Evolutionary conservation across 2,888 invertebrate species (phyloP).

Genomic region (Acronicta aceris): DNA sequence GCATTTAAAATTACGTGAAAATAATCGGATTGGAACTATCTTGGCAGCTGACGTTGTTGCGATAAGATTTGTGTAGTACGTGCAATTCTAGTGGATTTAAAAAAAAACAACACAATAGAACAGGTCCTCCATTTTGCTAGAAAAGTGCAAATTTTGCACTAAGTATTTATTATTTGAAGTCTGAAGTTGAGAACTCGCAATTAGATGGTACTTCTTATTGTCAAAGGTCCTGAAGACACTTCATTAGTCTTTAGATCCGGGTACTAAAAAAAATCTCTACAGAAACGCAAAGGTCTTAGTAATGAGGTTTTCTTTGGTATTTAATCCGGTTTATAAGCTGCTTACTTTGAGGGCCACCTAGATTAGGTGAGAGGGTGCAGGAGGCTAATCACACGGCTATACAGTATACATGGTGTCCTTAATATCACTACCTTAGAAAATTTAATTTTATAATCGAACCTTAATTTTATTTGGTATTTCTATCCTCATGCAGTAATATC

Average conservation of each 20-base stretch:
- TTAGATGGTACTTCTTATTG: too few species aligned
- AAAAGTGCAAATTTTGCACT: too few species aligned
- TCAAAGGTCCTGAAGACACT: neutral
- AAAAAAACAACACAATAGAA: too few species aligned
- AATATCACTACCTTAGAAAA: constrained; percentile 11
- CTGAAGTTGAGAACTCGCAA: too few species aligned
- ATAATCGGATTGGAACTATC: constrained; percentile 16
- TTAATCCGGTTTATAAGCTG: constrained; percentile 32
- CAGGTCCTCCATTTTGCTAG: too few species aligned
- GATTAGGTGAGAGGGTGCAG: constrained; percentile 16
- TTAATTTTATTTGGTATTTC: too few species aligned
- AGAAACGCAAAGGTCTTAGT: constrained; percentile 16
- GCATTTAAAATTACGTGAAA: constrained; percentile 37
- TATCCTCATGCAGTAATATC: too few species aligned
- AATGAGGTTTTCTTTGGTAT: constrained; percentile 8
- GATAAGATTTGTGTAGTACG: neutral
- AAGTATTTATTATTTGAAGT: too few species aligned
- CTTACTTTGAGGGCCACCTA: constrained; percentile 23
- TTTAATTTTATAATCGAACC: too few species aligned
- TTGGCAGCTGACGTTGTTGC: constrained; percentile 14
- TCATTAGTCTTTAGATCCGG: constrained; percentile 13
- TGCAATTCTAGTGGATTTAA: too few species aligned
- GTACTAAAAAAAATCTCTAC: constrained; percentile 11
- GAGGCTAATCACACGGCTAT: neutral
- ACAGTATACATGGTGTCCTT: neutral